Evolutionary conservation across 64 coral and sea anemone species (phyloP).

Genomic region (Platygyra sinensis): DNA sequence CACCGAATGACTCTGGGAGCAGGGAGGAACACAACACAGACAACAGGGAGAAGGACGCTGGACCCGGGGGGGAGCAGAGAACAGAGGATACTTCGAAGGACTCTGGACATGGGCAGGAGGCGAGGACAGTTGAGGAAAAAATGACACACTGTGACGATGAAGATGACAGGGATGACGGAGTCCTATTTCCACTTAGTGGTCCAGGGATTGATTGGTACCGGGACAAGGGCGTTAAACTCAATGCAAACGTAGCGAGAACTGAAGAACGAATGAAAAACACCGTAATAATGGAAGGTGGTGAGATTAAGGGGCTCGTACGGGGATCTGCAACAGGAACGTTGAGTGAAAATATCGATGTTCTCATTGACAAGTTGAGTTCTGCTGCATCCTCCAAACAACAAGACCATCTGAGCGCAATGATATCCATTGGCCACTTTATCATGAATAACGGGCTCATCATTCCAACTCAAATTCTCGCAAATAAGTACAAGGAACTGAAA

Average conservation of each 20-base stretch:
- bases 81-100: neutral
- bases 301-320: neutral
- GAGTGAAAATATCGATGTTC: conserved; percentile 4
- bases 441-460: conserved; percentile 46
- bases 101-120: neutral
- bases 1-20: neutral
- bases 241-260: no score
- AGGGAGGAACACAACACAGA: neutral
- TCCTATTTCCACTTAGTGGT: no score
- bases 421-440: no score
- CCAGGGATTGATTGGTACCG: no score
- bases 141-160: no score
- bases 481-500: no score
- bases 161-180: no score
- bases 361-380: conserved; percentile 29
- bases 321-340: conserved; percentile 20
- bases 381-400: no score
- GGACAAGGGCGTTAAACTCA: no score
- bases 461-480: conserved; percentile 67
- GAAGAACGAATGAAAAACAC: no score
- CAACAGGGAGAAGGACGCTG: neutral
- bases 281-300: neutral
- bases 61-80: neutral
- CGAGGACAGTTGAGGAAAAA: conserved; percentile 2
- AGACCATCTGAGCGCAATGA: no score